Conservation (phyloP, 2,888 invertebrate genomes). For the Laspeyria flexula region DNA sequence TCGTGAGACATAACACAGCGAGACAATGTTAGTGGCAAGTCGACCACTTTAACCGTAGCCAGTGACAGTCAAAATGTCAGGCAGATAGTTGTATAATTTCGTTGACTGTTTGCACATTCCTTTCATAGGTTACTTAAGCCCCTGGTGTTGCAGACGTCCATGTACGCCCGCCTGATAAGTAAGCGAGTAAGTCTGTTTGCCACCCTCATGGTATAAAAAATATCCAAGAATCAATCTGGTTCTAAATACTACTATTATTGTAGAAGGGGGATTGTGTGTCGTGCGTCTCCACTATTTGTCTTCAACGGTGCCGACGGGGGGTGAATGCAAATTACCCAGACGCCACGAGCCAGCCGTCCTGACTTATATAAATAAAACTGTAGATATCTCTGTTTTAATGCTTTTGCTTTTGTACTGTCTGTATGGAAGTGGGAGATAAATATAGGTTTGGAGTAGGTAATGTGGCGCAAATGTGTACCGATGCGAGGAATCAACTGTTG, state of each 20-base stretch:
- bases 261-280: conserved; percentile 10
- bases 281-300: conserved; percentile 52
- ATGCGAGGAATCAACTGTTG: no score
- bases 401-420: conserved; percentile 8
- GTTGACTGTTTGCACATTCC: no score
- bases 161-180: no score
- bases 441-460: conserved; percentile 1
- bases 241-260: conserved; percentile 24
- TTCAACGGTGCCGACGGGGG: conserved; percentile 39
- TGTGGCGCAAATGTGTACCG: not conserved
- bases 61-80: no score
- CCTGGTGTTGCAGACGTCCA: no score
- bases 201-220: not conserved
- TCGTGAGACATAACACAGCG: no score
- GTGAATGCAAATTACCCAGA: conserved; percentile 51
- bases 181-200: no score
- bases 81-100: no score
- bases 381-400: conserved; percentile 17
- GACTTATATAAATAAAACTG: conserved; percentile 35
- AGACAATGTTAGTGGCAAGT: no score
- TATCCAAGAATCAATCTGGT: conserved; percentile 13
- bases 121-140: no score
- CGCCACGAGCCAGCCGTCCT: conserved; percentile 24
- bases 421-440: conserved; percentile 2
- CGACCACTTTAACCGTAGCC: no score